These are phyloP conservation scores for Trachemys scripta DNA, from an alignment of 2,113 vertebrate species.

Conservation along the genomic window DNA sequence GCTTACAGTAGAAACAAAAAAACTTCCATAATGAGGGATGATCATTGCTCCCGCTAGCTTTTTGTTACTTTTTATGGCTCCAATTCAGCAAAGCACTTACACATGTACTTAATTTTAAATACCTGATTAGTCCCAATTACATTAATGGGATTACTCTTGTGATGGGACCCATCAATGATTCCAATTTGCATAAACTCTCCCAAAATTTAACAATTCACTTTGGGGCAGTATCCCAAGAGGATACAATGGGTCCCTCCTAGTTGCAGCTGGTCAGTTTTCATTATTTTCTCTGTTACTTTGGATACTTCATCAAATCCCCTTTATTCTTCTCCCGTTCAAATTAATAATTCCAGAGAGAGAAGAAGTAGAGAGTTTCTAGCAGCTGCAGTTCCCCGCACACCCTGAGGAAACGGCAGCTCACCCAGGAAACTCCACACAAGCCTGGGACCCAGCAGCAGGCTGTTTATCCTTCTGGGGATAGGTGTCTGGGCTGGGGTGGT, in stretches of 20 bases:
- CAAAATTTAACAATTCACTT: not conserved
- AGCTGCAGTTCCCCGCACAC: too few relatives aligned
- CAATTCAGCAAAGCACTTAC: not conserved
- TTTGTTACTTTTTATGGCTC: not conserved
- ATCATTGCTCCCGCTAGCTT: not conserved
- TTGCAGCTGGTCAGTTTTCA: not conserved
- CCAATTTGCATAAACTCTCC: not conserved
- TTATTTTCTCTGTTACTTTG: not conserved
- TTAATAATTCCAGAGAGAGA: not conserved
- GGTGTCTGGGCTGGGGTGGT: too few relatives aligned
- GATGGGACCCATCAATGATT: not conserved
- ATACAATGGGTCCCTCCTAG: not conserved
- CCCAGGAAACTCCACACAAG: too few relatives aligned
- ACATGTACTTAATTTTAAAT: not conserved
- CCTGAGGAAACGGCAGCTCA: too few relatives aligned
- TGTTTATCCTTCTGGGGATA: too few relatives aligned
- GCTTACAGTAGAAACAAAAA: not conserved
- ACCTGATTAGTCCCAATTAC: not conserved
- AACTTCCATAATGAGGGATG: not conserved
- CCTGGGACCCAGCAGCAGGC: too few relatives aligned
- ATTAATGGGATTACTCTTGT: not conserved
- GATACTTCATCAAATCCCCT: not conserved
- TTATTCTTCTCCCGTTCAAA: not conserved
- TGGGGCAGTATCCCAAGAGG: not conserved
- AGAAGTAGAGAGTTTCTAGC: too few relatives aligned